phyloP scores from a whole-genome alignment of 2,888 invertebrate genomes.

The Pheosia tremula region DNA sequence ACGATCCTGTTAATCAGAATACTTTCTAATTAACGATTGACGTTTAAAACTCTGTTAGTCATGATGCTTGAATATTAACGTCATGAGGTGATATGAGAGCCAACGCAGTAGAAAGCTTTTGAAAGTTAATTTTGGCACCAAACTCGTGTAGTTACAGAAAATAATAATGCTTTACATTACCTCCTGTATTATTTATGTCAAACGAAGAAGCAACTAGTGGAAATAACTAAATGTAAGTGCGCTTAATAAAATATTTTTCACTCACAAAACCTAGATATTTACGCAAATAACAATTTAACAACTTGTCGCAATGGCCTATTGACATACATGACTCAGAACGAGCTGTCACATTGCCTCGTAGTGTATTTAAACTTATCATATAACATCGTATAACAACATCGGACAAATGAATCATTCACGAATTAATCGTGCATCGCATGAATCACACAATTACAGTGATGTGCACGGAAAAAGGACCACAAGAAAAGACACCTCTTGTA shows the following conservation, averaged over 20 bases:
- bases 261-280: background rate
- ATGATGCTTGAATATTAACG: slow-evolving; percentile 5
- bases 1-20: background rate
- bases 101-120: slow-evolving; percentile 1
- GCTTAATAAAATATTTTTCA: too few species aligned
- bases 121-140: slow-evolving; percentile 1
- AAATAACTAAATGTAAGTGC: too few species aligned
- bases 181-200: background rate
- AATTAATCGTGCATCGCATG: slow-evolving; percentile 56
- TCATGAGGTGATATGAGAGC: background rate
- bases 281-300: background rate
- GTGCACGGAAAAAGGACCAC: slow-evolving; percentile 58
- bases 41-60: background rate
- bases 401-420: slow-evolving; percentile 54
- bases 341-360: slow-evolving; percentile 1
- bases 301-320: background rate
- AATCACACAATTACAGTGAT: slow-evolving; percentile 65
- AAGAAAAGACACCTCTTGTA: slow-evolving; percentile 42
- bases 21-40: slow-evolving; percentile 2
- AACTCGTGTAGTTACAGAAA: background rate
- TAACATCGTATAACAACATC: slow-evolving; percentile 28
- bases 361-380: slow-evolving; percentile 7
- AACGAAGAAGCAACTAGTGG: too few species aligned
- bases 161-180: background rate
- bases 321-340: background rate